These are phyloP conservation scores for Geotrupes spiniger DNA, from an alignment of 2,888 invertebrate genomes.

Conservation along the genomic window DNA sequence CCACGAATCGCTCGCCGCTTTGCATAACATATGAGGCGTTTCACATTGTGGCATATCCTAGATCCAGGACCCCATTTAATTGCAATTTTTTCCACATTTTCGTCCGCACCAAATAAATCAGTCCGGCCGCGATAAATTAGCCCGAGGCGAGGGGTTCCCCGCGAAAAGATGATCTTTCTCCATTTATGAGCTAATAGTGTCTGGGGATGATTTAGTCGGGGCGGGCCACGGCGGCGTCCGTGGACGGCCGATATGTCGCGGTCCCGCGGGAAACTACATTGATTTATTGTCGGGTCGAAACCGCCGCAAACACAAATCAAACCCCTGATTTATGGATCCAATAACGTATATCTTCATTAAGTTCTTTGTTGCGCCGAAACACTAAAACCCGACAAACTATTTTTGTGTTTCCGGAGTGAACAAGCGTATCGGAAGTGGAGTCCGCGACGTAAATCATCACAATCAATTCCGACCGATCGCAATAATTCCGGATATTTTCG, in stretches of 20 bases:
- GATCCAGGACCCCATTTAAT: too few relatives aligned
- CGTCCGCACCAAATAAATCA: too few relatives aligned
- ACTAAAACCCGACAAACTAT: neutral
- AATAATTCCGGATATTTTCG: too few relatives aligned
- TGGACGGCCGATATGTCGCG: slow-evolving; percentile 28
- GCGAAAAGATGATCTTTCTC: slow-evolving; percentile 21
- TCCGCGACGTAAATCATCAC: too few relatives aligned
- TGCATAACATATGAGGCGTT: too few relatives aligned
- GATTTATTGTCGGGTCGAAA: slow-evolving; percentile 43
- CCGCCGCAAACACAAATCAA: slow-evolving; percentile 47
- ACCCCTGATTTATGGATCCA: slow-evolving; percentile 44
- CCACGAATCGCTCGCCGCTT: too few relatives aligned
- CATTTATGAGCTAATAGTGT: slow-evolving; percentile 32
- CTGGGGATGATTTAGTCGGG: slow-evolving; percentile 40
- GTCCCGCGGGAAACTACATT: slow-evolving; percentile 35
- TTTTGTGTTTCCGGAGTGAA: too few relatives aligned
- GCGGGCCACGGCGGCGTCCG: slow-evolving; percentile 34
- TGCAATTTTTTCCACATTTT: too few relatives aligned
- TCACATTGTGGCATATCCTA: too few relatives aligned
- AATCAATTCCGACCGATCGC: too few relatives aligned
- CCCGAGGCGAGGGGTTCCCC: neutral
- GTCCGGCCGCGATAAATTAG: too few relatives aligned
- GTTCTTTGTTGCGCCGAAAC: neutral
- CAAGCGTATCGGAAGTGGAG: too few relatives aligned
- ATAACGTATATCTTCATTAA: slow-evolving; percentile 46